Base-by-base conservation (phyloP, 2,113 vertebrate genomes). In the Neodontobutis hainanensis region DNA sequence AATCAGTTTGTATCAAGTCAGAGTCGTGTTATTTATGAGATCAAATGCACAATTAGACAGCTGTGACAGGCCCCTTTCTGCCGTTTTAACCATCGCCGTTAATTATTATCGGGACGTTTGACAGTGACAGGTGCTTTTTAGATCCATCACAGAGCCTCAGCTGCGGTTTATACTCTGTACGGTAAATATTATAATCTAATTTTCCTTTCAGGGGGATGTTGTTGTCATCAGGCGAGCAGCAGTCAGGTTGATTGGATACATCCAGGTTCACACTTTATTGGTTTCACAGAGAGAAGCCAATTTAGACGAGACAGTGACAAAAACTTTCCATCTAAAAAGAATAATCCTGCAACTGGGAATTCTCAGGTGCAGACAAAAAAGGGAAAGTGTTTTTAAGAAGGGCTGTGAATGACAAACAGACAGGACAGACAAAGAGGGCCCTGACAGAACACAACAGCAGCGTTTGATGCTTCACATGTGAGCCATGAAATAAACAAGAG, bases 241-340 rank as follows among this genome's bases (percentile, higher is more conserved):
- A 91, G 73, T 88, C 92, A 92, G 92, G 91, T 91, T 95, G 95
- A 95, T 90, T 95, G 95, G 93, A 91, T 93, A 93, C 93, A 92
- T 93, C 92, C 94, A 93, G 92, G 92, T 96, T 96, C 94, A 95
- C 94, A 95, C 89, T 96, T 95, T 95, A 95, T 93, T 96, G 94
- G 91, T 94, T 96, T 94, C 92, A 84, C 92, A 94, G 93, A 94
- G 93, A 94, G 93, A 95, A 92, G 90, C 93, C 1, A n/a, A 95
- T 95, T 96, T 95, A 94, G 94, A 95, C 93, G 93, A 91, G 89
- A 90, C 93, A 94, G 93, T 94, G 94, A 95, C 94, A 95, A 92
- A 92, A 95, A 95, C 93, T 95, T 95, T 95, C 93, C 94, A 94
- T 94, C 92, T 95, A 96, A 95, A 96, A 92, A 93, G 92, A 94